Conservation (phyloP, 2,888 invertebrate genomes). For the Neoscelio sp. region DNA sequence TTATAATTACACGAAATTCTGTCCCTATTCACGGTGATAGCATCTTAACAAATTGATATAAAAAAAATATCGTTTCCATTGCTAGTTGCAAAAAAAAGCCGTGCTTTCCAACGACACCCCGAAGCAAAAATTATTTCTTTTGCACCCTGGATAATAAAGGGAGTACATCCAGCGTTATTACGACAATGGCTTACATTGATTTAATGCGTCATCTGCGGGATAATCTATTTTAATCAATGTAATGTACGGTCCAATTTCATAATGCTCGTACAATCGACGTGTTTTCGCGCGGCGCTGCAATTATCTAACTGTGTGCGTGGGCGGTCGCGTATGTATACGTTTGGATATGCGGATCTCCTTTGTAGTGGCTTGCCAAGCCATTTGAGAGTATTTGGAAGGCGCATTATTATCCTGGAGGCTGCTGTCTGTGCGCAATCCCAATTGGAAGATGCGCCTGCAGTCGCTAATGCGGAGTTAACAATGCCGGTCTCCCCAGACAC, state of each 20-base stretch:
- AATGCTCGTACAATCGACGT: slow-evolving; percentile 39
- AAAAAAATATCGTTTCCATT: too few relatives aligned
- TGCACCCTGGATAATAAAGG: slow-evolving; percentile 15
- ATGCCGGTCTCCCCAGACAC: slow-evolving; percentile 55
- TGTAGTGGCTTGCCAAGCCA: slow-evolving; percentile 52
- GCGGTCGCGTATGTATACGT: slow-evolving; percentile 8
- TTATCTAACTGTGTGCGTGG: slow-evolving; percentile 25
- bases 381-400: slow-evolving; percentile 57
- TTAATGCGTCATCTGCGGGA: slow-evolving; percentile 37
- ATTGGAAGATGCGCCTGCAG: slow-evolving; percentile 60
- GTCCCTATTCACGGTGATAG: too few relatives aligned
- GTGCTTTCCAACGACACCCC: slow-evolving; percentile 9
- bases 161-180: slow-evolving; percentile 17
- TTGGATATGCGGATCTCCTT: slow-evolving; percentile 32
- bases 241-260: slow-evolving; percentile 50
- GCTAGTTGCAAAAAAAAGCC: background rate
- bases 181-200: slow-evolving; percentile 38
- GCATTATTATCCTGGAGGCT: slow-evolving; percentile 57
- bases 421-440: slow-evolving; percentile 59
- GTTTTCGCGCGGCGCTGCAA: slow-evolving; percentile 43
- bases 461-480: slow-evolving; percentile 59
- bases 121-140: slow-evolving; percentile 10
- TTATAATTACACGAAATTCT: too few relatives aligned
- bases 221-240: slow-evolving; percentile 57
- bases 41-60: too few relatives aligned